Conservation (phyloP, 2,888 invertebrate species). For the Mesoligia furuncula region DNA sequence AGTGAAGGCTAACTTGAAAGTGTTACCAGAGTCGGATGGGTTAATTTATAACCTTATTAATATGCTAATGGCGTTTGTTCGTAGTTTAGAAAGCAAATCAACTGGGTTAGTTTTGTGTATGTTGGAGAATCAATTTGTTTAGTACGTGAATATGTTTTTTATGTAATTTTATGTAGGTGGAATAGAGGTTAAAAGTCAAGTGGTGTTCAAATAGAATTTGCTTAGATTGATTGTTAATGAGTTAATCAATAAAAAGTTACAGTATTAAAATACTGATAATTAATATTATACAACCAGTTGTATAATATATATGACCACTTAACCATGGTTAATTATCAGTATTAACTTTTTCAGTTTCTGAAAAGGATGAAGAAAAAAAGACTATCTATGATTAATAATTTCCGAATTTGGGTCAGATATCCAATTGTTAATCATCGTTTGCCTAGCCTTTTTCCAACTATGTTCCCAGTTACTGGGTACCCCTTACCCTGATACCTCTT, state of each 20-base stretch:
- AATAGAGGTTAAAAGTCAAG: conserved; percentile 38
- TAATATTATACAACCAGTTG: not conserved
- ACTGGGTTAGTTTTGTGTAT: conserved; percentile 46
- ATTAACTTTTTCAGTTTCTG: too few relatives aligned
- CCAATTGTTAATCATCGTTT: not conserved
- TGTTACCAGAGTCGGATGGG: conserved; percentile 52
- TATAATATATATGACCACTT: too few relatives aligned
- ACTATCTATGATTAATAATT: not conserved
- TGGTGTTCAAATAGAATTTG: conserved; percentile 17
- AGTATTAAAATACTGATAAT: conserved; percentile 3
- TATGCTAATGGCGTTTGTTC: conserved; percentile 65
- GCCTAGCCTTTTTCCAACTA: not conserved
- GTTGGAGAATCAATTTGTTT: conserved; percentile 40
- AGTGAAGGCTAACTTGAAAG: conserved; percentile 60
- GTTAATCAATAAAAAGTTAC: conserved; percentile 10
- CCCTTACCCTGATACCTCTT: not conserved
- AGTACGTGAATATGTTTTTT: conserved; percentile 27
- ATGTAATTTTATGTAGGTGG: conserved; percentile 23
- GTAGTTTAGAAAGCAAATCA: conserved; percentile 64
- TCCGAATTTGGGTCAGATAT: not conserved
- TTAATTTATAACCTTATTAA: conserved; percentile 66
- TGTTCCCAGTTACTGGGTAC: not conserved
- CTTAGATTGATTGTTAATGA: conserved; percentile 18
- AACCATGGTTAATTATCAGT: too few relatives aligned
- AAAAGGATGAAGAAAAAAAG: not conserved